These are phyloP conservation scores for Hermaeophaga mercurialis DNA, from an alignment of 2,888 invertebrate genomes.

Conservation along the genomic window DNA sequence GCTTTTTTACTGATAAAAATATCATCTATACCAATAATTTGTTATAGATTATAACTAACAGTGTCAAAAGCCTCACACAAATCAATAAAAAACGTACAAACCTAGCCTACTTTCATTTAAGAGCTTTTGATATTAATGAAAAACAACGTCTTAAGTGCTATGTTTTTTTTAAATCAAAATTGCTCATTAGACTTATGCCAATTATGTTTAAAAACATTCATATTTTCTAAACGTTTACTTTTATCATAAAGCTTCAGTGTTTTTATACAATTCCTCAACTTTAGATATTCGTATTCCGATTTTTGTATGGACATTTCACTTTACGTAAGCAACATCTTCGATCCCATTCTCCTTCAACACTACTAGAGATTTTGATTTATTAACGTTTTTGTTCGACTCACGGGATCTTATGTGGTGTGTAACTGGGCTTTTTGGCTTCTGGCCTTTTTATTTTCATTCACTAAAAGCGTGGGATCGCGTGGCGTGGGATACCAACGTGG, in stretches of 20 bases:
- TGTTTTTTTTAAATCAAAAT: too few species aligned
- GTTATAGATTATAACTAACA: too few species aligned
- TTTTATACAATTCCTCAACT: constrained; percentile 19
- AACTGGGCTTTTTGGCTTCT: constrained; percentile 43
- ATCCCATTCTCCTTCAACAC: constrained; percentile 33
- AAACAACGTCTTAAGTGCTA: too few species aligned
- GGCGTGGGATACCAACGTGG: neutral
- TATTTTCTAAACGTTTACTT: too few species aligned
- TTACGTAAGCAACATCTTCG: constrained; percentile 26
- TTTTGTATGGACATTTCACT: constrained; percentile 21
- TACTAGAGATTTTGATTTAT: constrained; percentile 35
- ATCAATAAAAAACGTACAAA: too few species aligned
- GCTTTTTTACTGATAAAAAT: too few species aligned
- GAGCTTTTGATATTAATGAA: too few species aligned
- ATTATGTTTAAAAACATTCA: too few species aligned
- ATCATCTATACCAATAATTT: too few species aligned
- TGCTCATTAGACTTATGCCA: too few species aligned
- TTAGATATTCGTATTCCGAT: neutral
- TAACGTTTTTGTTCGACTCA: constrained; percentile 29
- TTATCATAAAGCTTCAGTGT: neutral
- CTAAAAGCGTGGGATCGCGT: constrained; percentile 42
- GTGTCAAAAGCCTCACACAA: too few species aligned
- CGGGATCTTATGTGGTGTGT: constrained; percentile 46
- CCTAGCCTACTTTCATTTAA: too few species aligned
- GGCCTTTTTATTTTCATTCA: constrained; percentile 36